Evolutionary conservation across 1,140 invertebrate genomes (phyloP).

Genomic region (Chironomus tepperi): DNA sequence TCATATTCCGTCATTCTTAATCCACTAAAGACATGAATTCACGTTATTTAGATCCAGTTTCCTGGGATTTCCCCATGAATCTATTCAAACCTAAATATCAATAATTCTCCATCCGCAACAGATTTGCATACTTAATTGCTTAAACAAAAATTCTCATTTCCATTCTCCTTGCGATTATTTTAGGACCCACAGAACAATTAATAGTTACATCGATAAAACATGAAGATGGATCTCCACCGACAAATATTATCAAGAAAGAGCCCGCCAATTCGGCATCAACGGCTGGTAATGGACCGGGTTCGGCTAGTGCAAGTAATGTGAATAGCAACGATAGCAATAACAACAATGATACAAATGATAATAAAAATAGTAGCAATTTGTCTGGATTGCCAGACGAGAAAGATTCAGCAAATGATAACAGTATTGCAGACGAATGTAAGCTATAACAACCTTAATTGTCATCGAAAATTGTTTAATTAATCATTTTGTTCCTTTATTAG

Average conservation of each 20-base stretch:
- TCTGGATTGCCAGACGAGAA: background rate
- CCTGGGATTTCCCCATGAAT: no score
- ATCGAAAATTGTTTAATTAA: no score
- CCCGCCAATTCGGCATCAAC: constrained; percentile 7
- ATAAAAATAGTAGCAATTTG: constrained; percentile 19
- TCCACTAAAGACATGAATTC: no score
- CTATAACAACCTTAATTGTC: background rate
- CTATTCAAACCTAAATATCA: no score
- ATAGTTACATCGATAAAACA: constrained; percentile 22
- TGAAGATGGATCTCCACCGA: constrained; percentile 17
- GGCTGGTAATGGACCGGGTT: background rate
- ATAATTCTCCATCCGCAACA: no score
- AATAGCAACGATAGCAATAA: constrained; percentile 22
- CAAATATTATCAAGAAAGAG: constrained; percentile 18
- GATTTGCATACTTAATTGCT: no score
- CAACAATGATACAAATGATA: constrained; percentile 21
- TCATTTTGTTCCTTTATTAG: background rate
- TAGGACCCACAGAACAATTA: constrained; percentile 17
- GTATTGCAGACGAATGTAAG: constrained; percentile 19
- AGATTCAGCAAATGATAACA: background rate
- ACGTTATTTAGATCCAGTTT: no score
- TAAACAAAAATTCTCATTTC: no score
- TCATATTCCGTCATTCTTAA: no score
- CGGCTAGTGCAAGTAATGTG: background rate
- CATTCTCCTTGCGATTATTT: background rate